Conservation (phyloP, 2,888 invertebrate genomes). For the Agrotis ipsilon region DNA sequence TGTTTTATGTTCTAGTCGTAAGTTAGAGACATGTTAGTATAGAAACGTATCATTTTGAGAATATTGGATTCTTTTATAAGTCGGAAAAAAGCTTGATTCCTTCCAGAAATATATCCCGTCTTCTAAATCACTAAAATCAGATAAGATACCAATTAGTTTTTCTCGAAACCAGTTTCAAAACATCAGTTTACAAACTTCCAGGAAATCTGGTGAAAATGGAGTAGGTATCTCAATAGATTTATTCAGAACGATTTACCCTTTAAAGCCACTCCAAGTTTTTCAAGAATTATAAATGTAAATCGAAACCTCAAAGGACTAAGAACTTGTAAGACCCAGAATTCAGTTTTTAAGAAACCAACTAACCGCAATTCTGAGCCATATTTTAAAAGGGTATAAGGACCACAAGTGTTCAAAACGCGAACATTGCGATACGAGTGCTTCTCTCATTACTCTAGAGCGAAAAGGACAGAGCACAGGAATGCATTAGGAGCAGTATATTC, state of each 20-base stretch:
- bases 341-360: constrained; percentile 58
- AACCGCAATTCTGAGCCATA: constrained; percentile 67
- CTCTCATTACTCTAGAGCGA: constrained; percentile 67
- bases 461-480: constrained; percentile 67
- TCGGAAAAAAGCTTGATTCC: neutral
- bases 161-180: constrained; percentile 9
- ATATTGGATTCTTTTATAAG: too few species aligned
- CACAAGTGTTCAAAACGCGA: constrained; percentile 62
- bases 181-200: constrained; percentile 17
- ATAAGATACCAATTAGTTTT: constrained; percentile 24
- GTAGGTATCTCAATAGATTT: constrained; percentile 31
- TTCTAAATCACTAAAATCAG: constrained; percentile 10
- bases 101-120: neutral
- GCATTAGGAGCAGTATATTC: constrained; percentile 78
- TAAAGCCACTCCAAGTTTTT: constrained; percentile 34
- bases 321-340: constrained; percentile 53
- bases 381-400: constrained; percentile 68
- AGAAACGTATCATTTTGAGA: too few species aligned
- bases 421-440: constrained; percentile 60
- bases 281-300: constrained; percentile 65
- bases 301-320: constrained; percentile 57
- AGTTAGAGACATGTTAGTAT: too few species aligned
- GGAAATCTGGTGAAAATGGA: constrained; percentile 25
- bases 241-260: constrained; percentile 23
- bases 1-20: too few species aligned